phyloP scores from a whole-genome alignment of 2,888 invertebrate genomes.

The Sylvicola cinctus region DNA sequence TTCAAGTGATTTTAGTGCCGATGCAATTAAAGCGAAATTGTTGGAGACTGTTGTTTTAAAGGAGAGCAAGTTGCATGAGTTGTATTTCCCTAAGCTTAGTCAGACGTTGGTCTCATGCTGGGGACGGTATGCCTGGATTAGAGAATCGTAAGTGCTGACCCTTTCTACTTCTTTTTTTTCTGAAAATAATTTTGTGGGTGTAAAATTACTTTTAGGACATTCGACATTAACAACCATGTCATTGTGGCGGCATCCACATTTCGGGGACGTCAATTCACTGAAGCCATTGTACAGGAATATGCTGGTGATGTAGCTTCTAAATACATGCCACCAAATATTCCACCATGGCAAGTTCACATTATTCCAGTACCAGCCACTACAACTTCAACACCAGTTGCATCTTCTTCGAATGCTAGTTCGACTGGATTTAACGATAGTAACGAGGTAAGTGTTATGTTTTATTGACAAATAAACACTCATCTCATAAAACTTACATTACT shows the following conservation, averaged over 20 bases:
- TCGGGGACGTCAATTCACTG: slow-evolving; percentile 46
- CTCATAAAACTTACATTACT: no score
- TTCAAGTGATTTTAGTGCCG: no score
- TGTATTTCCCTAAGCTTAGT: slow-evolving; percentile 43
- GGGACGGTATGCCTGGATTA: slow-evolving; percentile 54
- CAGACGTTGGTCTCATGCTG: slow-evolving; percentile 47
- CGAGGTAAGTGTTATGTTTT: no score
- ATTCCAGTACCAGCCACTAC: slow-evolving; percentile 32
- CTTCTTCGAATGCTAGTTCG: slow-evolving; percentile 7
- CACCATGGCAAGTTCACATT: slow-evolving; percentile 65
- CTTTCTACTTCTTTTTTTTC: slow-evolving; percentile 25
- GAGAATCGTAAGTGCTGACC: slow-evolving; percentile 25
- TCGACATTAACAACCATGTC: slow-evolving; percentile 45
- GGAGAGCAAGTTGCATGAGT: slow-evolving; percentile 12
- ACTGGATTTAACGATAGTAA: no score
- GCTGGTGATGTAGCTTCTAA: slow-evolving; percentile 59
- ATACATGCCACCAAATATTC: slow-evolving; percentile 45
- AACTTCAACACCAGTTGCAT: slow-evolving; percentile 12
- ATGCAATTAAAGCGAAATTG: no score
- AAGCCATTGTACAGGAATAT: slow-evolving; percentile 57
- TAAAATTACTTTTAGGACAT: slow-evolving; percentile 8
- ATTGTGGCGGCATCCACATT: slow-evolving; percentile 39
- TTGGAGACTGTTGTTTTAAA: no score
- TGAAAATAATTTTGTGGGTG: slow-evolving; percentile 1
- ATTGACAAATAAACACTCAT: no score